Evolutionary conservation across 2,113 vertebrate genomes (phyloP).

Genomic region (Calyptomena viridis): DNA sequence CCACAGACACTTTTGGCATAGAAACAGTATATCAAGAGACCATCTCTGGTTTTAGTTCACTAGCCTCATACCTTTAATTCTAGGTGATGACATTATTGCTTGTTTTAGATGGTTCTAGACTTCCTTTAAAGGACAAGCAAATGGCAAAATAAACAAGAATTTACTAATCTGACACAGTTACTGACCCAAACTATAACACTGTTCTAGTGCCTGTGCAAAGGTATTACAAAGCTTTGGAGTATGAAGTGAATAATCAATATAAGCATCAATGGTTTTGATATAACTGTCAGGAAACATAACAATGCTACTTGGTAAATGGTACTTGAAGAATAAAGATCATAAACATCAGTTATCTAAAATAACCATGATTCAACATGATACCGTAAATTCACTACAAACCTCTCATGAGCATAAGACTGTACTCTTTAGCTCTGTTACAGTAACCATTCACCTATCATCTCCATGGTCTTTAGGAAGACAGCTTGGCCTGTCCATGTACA

Average conservation of each 20-base stretch:
- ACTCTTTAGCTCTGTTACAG: background rate
- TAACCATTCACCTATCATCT: background rate
- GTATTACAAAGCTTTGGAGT: background rate
- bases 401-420: background rate
- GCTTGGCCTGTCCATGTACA: background rate
- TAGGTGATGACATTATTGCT: background rate
- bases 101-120: background rate
- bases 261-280: background rate
- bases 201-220: background rate
- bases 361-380: background rate
- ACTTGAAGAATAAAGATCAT: background rate
- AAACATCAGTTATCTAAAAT: background rate
- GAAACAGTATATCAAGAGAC: background rate
- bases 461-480: background rate
- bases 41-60: background rate
- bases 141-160: background rate
- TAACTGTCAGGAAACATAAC: background rate
- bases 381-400: background rate
- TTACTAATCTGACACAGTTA: background rate
- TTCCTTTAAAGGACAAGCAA: background rate
- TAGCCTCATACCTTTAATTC: background rate
- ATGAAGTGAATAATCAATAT: background rate
- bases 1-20: background rate
- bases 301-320: background rate
- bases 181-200: background rate